Conservation (phyloP, 2,797 vertebrate genomes). For the Notamacropus eugenii region DNA sequence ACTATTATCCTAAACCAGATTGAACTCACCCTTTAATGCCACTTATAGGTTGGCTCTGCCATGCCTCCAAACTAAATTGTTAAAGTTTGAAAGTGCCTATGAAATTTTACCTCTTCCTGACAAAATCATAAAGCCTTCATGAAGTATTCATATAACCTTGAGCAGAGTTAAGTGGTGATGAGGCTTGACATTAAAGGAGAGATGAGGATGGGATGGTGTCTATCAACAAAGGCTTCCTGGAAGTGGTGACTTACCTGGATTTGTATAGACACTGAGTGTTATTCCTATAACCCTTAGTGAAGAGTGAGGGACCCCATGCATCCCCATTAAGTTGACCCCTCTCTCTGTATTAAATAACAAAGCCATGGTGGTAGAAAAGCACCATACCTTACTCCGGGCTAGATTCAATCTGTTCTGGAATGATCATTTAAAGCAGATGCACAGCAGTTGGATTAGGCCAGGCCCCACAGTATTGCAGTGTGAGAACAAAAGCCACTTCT, state of each 20-base stretch:
- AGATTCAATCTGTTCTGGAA: constrained; percentile 19
- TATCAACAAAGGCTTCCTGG: background rate
- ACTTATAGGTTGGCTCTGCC: background rate
- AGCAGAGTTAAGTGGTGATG: background rate
- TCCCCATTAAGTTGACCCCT: background rate
- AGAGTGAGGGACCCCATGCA: background rate
- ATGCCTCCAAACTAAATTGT: background rate
- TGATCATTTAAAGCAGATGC: background rate
- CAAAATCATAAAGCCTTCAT: background rate
- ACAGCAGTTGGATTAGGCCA: constrained; percentile 20
- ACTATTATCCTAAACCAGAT: background rate
- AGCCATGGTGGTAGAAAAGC: background rate
- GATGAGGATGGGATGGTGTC: background rate
- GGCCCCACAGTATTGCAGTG: constrained; percentile 55
- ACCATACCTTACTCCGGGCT: background rate
- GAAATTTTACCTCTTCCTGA: background rate
- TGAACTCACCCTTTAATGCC: background rate
- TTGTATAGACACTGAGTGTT: background rate
- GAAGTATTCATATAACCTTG: background rate
- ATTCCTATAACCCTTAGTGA: background rate
- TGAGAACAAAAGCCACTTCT: constrained; percentile 26
- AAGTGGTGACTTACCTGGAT: background rate
- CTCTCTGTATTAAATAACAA: background rate
- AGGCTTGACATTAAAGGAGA: no score
- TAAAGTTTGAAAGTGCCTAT: background rate